Percentiles rank a stretch among this genome's conserved stretches.
Evolutionary conservation across 37 sponge, comb jelly and placozoan genomes (phyloP).

Genomic region (Amphimedon queenslandica): DNA sequence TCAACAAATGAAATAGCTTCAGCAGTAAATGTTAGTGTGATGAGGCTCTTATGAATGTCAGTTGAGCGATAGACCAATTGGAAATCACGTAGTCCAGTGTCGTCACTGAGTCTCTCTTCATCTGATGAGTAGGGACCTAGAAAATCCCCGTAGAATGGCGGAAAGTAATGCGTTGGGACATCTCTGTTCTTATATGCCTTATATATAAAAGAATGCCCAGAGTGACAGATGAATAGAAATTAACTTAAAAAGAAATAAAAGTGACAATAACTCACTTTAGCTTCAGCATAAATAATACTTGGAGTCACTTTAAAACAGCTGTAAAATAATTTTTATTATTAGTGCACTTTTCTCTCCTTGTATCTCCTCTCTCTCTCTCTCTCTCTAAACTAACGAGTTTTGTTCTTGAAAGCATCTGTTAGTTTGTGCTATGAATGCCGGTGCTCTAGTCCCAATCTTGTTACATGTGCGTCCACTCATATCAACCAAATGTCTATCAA

Average conservation of each 20-base stretch:
- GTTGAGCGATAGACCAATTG: constrained; percentile 45
- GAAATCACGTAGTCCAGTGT: neutral
- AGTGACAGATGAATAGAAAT: neutral
- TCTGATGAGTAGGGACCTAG: constrained; percentile 31
- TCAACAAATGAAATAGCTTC: constrained; percentile 65
- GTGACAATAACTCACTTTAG: constrained; percentile 13
- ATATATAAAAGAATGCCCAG: neutral
- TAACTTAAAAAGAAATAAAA: neutral
- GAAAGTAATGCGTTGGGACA: constrained; percentile 43
- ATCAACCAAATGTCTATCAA: constrained; percentile 66
- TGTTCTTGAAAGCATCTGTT: constrained; percentile 47
- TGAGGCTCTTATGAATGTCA: constrained; percentile 65
- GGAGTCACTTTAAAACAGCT: constrained; percentile 52
- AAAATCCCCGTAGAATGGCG: constrained; percentile 73
- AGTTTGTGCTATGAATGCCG: constrained; percentile 35
- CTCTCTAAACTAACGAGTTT: constrained; percentile 67
- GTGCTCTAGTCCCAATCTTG: constrained; percentile 45
- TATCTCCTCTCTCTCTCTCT: too few species aligned
- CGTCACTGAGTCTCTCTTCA: neutral
- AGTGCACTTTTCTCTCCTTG: too few species aligned
- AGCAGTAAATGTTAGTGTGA: constrained; percentile 72
- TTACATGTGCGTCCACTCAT: constrained; percentile 52
- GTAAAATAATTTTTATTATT: neutral
- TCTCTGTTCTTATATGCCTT: constrained; percentile 6
- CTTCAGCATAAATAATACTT: constrained; percentile 23